Conservation (phyloP, 2,888 invertebrate genomes). For the Caenorhabditis wallacei region DNA sequence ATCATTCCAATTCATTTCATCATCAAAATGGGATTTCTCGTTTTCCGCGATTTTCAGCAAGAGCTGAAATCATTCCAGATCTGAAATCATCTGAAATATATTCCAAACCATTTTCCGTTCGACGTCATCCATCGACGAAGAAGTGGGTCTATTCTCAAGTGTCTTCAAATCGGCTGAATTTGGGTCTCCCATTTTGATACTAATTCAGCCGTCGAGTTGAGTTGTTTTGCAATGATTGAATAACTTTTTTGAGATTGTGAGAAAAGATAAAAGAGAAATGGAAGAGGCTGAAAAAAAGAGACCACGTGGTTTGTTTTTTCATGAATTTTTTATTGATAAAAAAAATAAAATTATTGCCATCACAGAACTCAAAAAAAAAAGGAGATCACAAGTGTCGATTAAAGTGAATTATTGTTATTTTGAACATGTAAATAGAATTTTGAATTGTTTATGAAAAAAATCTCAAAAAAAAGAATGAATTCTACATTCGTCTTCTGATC, state of each 20-base stretch:
- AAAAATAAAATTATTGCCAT: too few relatives aligned
- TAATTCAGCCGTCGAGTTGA: constrained; percentile 24
- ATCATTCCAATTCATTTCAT: constrained; percentile 37
- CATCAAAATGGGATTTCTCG: constrained; percentile 62
- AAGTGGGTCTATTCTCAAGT: constrained; percentile 31
- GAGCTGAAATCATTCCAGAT: constrained; percentile 27
- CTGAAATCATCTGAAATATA: neutral
- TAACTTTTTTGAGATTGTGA: neutral
- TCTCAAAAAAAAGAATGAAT: too few relatives aligned
- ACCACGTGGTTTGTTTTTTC: neutral
- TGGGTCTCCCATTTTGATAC: constrained; percentile 63
- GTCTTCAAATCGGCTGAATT: constrained; percentile 52
- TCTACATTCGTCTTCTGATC: neutral
- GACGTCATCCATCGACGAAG: constrained; percentile 55
- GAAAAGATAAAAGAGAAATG: neutral
- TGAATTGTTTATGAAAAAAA: too few relatives aligned
- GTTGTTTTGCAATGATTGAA: constrained; percentile 33
- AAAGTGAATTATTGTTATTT: too few relatives aligned
- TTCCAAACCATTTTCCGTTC: constrained; percentile 59
- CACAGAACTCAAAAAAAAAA: too few relatives aligned
- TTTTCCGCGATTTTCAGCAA: constrained; percentile 56
- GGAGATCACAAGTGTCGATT: too few relatives aligned
- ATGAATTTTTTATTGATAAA: neutral
- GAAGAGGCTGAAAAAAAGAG: neutral
- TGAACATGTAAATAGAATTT: too few relatives aligned